A percentile compares a stretch with the other conserved stretches of the same genome.
phyloP scores from a whole-genome alignment of 2,888 invertebrate genomes.

The Lepidochrysops patricia region DNA sequence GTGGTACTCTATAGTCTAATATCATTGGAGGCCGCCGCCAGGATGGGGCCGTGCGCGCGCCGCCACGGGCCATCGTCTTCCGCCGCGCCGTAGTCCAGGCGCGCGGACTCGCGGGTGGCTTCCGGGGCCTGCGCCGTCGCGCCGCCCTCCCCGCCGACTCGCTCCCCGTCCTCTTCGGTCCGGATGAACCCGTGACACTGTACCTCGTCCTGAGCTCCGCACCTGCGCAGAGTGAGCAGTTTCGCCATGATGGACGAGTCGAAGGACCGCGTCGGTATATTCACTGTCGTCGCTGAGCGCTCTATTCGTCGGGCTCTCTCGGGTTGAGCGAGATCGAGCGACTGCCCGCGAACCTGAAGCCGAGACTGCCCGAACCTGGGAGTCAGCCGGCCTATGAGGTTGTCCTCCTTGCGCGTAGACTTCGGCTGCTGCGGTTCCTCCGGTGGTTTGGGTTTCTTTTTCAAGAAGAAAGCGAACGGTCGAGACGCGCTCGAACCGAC shows the following conservation, averaged over 20 bases:
- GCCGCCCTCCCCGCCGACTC: slow-evolving; percentile 18
- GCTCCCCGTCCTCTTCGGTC: slow-evolving; percentile 27
- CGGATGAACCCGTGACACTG: slow-evolving; percentile 39
- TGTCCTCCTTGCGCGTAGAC: slow-evolving; percentile 48
- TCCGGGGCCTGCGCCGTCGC: slow-evolving; percentile 18
- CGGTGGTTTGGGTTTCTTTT: slow-evolving; percentile 54
- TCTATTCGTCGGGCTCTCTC: slow-evolving; percentile 48
- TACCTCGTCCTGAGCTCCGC: slow-evolving; percentile 49
- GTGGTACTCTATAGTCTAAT: slow-evolving; percentile 42
- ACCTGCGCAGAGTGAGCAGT: slow-evolving; percentile 60
- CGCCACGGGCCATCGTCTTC: slow-evolving; percentile 28
- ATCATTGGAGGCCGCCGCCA: slow-evolving; percentile 48
- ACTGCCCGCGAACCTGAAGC: slow-evolving; percentile 57
- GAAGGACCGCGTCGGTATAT: slow-evolving; percentile 50
- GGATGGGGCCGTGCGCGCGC: slow-evolving; percentile 32
- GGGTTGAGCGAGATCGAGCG: slow-evolving; percentile 49
- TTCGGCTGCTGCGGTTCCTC: slow-evolving; percentile 38
- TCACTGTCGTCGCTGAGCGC: slow-evolving; percentile 58
- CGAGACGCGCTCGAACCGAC: slow-evolving; percentile 45
- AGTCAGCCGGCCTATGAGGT: slow-evolving; percentile 58
- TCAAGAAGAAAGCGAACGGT: slow-evolving; percentile 59
- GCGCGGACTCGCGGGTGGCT: neutral
- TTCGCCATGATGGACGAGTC: slow-evolving; percentile 61
- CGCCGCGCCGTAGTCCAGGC: slow-evolving; percentile 14
- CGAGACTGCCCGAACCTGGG: slow-evolving; percentile 65